These are phyloP conservation scores for Heterodera carotae DNA, from an alignment of 1,140 invertebrate genomes.

Conservation along the genomic window DNA sequence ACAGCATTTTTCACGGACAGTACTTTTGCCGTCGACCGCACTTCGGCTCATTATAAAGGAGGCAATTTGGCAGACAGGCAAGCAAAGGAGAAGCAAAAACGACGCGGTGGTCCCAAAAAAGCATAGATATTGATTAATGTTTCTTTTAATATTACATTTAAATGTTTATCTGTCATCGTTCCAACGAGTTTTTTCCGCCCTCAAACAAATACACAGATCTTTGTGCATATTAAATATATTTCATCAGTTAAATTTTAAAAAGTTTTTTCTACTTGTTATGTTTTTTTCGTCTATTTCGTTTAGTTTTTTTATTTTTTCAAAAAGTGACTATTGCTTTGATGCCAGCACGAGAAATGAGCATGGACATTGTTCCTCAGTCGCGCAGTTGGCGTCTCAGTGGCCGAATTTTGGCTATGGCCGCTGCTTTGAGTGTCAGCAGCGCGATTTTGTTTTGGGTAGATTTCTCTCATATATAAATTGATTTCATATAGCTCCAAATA, in stretches of 20 bases:
- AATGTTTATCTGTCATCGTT: too few species aligned
- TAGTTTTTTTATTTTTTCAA: neutral
- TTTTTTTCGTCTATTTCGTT: neutral
- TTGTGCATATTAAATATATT: too few species aligned
- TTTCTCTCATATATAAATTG: neutral
- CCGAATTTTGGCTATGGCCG: neutral
- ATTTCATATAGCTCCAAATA: neutral
- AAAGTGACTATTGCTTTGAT: neutral
- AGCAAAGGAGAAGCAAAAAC: slow-evolving; percentile 25
- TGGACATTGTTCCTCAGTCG: neutral
- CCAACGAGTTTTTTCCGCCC: too few species aligned
- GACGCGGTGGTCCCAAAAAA: neutral
- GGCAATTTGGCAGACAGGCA: slow-evolving; percentile 47
- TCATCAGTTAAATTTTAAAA: too few species aligned
- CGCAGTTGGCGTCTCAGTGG: neutral
- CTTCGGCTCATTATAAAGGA: slow-evolving; percentile 66
- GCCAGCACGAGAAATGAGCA: neutral
- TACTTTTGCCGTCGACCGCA: slow-evolving; percentile 71
- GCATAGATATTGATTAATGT: neutral
- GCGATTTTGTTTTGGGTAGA: neutral
- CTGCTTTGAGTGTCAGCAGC: neutral
- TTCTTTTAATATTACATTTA: neutral
- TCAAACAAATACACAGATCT: too few species aligned
- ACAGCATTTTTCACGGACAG: slow-evolving; percentile 57
- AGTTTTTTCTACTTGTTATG: too few species aligned